Evolutionary conservation across 2,888 invertebrate genomes (phyloP), one percentile per base, ranked within the genome.

Genomic region (Tinea pellionella): DNA sequence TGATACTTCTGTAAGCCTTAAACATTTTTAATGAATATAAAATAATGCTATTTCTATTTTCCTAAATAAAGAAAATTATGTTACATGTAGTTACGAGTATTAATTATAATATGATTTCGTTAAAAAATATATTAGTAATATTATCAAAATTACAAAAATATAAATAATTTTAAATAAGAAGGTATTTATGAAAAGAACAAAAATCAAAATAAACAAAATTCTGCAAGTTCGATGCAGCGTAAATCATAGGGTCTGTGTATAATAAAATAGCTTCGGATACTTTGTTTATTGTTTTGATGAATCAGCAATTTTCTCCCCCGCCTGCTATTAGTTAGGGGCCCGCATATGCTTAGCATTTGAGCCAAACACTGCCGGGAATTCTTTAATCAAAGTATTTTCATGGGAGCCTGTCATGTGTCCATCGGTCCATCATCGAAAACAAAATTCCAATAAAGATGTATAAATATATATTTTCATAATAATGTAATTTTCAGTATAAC

Each of bases 251-350:
- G 73, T 71, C 73, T 73, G 75, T 83, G 86, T 83, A 86, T 86
- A 85, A 85, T 81, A 81, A 82, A 84, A 81, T 72, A 83, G 80
- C 74, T 70, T 69, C 73, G 75, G 85, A 86, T 86, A 86, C 85
- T 87, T 86, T 88, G 88, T 88, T 88, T 88, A 88, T 88, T 88
- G 87, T 88, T 88, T 87, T 88, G 88, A 88, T 88, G 88, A 88
- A 76, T 85, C 76, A 71, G 85, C 88, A 63, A 64, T 61, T 74
- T 78, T 76, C 70, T 73, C 73, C 84, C 86, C 83, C 68, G 64
- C 63, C 62, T 66, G 67, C 70, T 60, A 66, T 65, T 65, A 64
- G 64, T 61, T 62, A 66, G 72, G 73, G 72, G 68, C 64, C 80
- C 81, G 86, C 85, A 84, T 85, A 77, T 81, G 80, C 67, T 68